phyloP scores from a whole-genome alignment of 2,888 invertebrate species.

The Acleris emargana region DNA sequence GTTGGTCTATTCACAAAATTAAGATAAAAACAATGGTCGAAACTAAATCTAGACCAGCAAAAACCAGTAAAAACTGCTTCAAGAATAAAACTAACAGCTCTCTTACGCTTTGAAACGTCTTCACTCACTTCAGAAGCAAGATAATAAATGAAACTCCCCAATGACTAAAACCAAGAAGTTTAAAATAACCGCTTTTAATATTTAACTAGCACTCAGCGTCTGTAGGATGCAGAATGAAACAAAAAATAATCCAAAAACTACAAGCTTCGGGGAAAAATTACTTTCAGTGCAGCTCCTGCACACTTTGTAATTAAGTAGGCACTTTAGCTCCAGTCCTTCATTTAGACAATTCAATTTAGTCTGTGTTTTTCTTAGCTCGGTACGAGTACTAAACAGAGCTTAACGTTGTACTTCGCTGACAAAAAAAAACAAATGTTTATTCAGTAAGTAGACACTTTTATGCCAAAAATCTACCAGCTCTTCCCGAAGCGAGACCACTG shows the following conservation, averaged over 20 bases:
- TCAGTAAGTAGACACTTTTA: no score
- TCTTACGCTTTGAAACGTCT: not conserved
- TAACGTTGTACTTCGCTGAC: not conserved
- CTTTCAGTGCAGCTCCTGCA: constrained; percentile 14
- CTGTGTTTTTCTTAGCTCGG: constrained; percentile 14
- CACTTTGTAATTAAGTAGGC: constrained; percentile 28
- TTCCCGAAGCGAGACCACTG: no score
- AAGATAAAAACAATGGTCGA: no score
- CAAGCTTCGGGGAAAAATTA: constrained; percentile 9
- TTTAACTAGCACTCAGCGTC: constrained; percentile 14
- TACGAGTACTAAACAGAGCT: not conserved
- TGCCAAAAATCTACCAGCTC: no score
- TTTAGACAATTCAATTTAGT: constrained; percentile 21
- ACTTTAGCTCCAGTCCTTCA: constrained; percentile 15
- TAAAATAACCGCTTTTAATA: constrained; percentile 12
- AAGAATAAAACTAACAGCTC: no score
- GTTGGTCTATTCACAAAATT: no score
- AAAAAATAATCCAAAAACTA: constrained; percentile 12
- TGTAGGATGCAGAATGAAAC: not conserved
- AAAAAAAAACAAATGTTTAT: no score
- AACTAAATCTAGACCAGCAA: no score
- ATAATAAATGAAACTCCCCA: not conserved
- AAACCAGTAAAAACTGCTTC: no score
- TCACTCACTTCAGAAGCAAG: not conserved
- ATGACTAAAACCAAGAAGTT: not conserved